Conservation (phyloP, 2,113 vertebrate species). For the Furnarius figulus region DNA sequence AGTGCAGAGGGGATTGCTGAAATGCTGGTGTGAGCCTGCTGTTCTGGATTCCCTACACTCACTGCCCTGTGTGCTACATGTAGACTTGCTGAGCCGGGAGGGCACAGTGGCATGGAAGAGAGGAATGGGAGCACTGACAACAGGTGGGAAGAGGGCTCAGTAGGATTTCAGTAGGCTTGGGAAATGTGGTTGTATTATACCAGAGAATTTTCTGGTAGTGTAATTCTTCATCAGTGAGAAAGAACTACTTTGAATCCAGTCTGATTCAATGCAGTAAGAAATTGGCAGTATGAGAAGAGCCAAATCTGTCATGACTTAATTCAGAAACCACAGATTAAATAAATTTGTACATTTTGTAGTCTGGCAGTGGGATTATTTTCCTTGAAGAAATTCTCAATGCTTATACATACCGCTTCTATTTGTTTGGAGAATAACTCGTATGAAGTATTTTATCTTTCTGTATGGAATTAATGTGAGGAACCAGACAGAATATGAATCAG, state of each 20-base stretch:
- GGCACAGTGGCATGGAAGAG: background rate
- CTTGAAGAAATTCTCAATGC: background rate
- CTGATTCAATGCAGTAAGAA: background rate
- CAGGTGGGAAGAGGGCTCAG: background rate
- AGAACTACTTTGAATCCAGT: background rate
- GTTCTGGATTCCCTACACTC: background rate
- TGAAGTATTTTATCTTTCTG: background rate
- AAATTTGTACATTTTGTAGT: background rate
- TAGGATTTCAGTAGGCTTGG: background rate
- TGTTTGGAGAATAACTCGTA: background rate
- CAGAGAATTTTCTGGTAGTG: background rate
- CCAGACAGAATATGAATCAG: background rate
- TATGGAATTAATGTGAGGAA: background rate
- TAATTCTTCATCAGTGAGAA: background rate
- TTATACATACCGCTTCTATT: background rate
- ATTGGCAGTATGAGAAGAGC: background rate
- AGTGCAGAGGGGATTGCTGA: background rate
- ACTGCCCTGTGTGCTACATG: accelerated
- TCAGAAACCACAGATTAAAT: background rate
- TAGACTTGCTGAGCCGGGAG: accelerated
- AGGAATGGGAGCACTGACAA: background rate
- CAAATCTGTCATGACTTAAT: background rate
- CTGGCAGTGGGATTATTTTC: background rate
- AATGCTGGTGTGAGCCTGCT: background rate
- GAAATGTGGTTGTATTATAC: background rate